Conservation (phyloP, 2,113 vertebrate genomes). For the Neomonachus schauinslandi region DNA sequence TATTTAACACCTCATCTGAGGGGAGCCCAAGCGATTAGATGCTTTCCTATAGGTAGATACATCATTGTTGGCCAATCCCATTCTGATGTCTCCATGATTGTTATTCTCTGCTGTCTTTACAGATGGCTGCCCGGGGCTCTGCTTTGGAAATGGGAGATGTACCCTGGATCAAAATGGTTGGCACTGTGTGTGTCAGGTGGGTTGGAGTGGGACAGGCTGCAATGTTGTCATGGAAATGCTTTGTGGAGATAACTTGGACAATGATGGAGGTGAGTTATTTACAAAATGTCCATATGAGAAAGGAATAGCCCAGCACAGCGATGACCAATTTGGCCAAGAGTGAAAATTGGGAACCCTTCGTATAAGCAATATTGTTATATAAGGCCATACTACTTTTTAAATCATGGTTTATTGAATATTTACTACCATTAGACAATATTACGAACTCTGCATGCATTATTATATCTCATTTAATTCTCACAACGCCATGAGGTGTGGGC, state of each 20-base stretch:
- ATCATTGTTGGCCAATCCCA: background rate
- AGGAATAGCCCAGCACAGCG: background rate
- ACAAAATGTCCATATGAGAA: slow-evolving; percentile 32
- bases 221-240: slow-evolving; percentile 99
- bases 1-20: slow-evolving; percentile 67
- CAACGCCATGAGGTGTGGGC: background rate
- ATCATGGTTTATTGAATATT: background rate
- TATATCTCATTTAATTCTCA: slow-evolving; percentile 41
- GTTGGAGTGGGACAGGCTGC: slow-evolving; percentile 97
- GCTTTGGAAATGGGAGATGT: slow-evolving; percentile 97
- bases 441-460: background rate
- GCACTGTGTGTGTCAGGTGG: slow-evolving; percentile 98
- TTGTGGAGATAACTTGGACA: slow-evolving; percentile 97
- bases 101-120: slow-evolving; percentile 69
- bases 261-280: slow-evolving; percentile 94
- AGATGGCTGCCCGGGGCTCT: slow-evolving; percentile 98
- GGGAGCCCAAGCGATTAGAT: slow-evolving; percentile 37
- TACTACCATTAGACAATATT: background rate
- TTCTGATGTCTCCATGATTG: slow-evolving; percentile 18
- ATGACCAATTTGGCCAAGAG: background rate
- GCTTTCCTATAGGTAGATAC: slow-evolving; percentile 46
- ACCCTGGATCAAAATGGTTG: slow-evolving; percentile 99
- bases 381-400: background rate
- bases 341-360: background rate
- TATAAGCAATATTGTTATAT: slow-evolving; percentile 25